Evolutionary conservation across 64 coral and sea anemone genomes (phyloP).

Genomic region (Pocillopora damicornis): DNA sequence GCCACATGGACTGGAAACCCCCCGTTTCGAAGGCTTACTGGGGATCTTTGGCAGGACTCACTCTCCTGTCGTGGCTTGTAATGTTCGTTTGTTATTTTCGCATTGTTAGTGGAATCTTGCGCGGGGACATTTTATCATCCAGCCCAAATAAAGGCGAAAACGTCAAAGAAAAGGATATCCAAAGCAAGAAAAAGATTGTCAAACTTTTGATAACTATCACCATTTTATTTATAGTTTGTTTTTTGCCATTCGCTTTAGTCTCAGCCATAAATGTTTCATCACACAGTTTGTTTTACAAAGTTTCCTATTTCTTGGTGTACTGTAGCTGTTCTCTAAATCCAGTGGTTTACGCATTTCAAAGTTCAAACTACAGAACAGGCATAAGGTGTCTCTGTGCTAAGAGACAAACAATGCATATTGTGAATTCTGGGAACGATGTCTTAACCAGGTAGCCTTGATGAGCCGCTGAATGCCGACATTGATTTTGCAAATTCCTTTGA

Average conservation of each 20-base stretch:
- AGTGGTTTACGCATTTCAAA: constrained; percentile 38
- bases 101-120: constrained; percentile 45
- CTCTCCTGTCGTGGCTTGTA: neutral
- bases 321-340: constrained; percentile 31
- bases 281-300: neutral
- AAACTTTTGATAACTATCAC: constrained; percentile 28
- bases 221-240: constrained; percentile 4
- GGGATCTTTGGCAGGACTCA: constrained; percentile 19
- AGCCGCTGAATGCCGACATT: too few relatives aligned
- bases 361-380: constrained; percentile 45
- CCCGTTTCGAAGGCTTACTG: constrained; percentile 13
- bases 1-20: constrained; percentile 24
- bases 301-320: constrained; percentile 42
- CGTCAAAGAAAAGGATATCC: constrained; percentile 7
- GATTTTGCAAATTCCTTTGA: too few relatives aligned
- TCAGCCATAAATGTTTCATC: constrained; percentile 19
- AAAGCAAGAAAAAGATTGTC: constrained; percentile 42
- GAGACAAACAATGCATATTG: neutral
- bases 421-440: too few relatives aligned
- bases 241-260: constrained; percentile 25
- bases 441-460: too few relatives aligned
- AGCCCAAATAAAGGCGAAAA: neutral
- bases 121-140: neutral
- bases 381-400: neutral
- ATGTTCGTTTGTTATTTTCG: constrained; percentile 42